Evolutionary conservation across 2,113 vertebrate species (phyloP), one percentile per base, ranked within the genome.

Genomic region (Mormyrus iriodes): DNA sequence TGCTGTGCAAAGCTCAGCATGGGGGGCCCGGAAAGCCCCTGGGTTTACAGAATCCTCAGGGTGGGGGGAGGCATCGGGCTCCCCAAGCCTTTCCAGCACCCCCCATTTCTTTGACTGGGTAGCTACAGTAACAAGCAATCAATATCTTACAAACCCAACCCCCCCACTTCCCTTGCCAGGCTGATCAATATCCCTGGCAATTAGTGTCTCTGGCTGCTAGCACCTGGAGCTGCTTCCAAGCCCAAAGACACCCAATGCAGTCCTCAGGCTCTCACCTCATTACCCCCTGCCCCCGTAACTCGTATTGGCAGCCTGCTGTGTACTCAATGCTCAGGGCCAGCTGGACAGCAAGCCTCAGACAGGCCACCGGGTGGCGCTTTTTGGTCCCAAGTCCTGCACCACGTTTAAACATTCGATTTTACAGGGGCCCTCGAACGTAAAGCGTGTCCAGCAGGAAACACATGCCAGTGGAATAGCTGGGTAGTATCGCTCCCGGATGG

Each of bases 191-290:
- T 94, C 93, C 94, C 93, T 92, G 94, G 95, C 96, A 96, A 96
- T 97, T 97, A 97, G 94, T 95, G 95, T 96, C 95, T 95, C 95
- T 95, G 95, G 93, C 94, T 94, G 95, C 91, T 90, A 93, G 94
- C 94, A 94, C 96, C 94, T 95, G 69, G 87, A 93, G 93, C 94
- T 93, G 93, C 93, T 94, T 94, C 52, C 90, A 90, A 92, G 91
- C 94, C 94, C 94, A 94, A 93, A 95, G 96, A 96, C 95, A 95
- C 95, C 95, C 95, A 96, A 95, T 96, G 95, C 95, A 96, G 95
- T 96, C 94, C 93, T 96, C 95, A 94, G 95, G 94, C 95, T 94
- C 95, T 95, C 95, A 95, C 95, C 96, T 96, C 95, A 97, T 97
- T 96, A 96, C 95, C 95, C 95, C 95, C 95, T 52, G 92, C 89